Percentiles rank a stretch among this genome's conserved stretches.
Conservation (phyloP, 1,140 invertebrate species). For the Tribolium castaneum region DNA sequence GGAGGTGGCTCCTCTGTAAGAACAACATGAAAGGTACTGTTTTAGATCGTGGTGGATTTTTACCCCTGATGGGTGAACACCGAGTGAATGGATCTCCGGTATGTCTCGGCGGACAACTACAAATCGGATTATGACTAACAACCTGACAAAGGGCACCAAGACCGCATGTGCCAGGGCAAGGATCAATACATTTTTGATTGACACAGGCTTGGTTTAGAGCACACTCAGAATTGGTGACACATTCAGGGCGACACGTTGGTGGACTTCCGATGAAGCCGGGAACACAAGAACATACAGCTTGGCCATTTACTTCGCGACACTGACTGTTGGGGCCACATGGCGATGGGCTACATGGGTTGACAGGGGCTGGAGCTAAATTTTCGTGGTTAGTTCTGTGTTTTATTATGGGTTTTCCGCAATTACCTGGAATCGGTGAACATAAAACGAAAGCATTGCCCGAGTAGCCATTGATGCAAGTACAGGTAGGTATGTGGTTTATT, state of each 20-base stretch:
- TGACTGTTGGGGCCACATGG: constrained; percentile 75
- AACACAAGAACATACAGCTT: constrained; percentile 73
- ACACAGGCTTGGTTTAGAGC: constrained; percentile 71
- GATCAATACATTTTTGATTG: constrained; percentile 73
- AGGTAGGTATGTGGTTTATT: constrained; percentile 77
- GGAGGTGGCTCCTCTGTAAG: constrained; percentile 54
- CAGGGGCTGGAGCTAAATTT: constrained; percentile 58
- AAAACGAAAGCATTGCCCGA: constrained; percentile 81
- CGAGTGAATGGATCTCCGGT: constrained; percentile 73
- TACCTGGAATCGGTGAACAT: constrained; percentile 69
- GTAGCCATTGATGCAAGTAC: constrained; percentile 73
- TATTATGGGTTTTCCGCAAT: constrained; percentile 44
- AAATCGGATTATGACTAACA: constrained; percentile 73
- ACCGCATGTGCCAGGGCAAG: constrained; percentile 74
- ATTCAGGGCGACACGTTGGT: constrained; percentile 74
- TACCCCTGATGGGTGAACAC: constrained; percentile 62
- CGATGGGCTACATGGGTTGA: constrained; percentile 70
- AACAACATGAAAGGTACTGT: not conserved
- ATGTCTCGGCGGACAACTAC: constrained; percentile 70
- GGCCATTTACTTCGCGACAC: constrained; percentile 70
- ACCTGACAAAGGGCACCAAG: constrained; percentile 72
- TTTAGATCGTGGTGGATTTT: not conserved
- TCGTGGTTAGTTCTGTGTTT: not conserved
- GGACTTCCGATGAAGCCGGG: constrained; percentile 73
- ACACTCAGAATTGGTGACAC: constrained; percentile 73